phyloP scores from a whole-genome alignment of 2,797 vertebrate genomes.

The Antrozous pallidus region DNA sequence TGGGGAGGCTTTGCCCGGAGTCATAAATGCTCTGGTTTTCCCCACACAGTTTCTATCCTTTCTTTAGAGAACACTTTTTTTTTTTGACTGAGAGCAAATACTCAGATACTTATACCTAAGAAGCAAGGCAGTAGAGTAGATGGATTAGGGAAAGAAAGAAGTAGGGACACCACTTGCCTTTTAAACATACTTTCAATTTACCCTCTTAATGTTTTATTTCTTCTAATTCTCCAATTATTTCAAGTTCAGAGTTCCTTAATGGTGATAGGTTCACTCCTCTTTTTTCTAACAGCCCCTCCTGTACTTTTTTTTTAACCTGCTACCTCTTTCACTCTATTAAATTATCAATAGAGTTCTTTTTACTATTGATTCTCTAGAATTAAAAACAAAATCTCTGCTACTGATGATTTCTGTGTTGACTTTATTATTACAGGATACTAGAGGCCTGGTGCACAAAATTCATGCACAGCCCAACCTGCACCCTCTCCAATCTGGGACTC shows the following conservation, averaged over 20 bases:
- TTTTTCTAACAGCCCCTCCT: background rate
- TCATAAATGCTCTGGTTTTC: background rate
- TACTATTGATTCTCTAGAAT: background rate
- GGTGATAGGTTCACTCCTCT: background rate
- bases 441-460: no score
- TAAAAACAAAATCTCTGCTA: background rate
- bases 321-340: background rate
- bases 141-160: background rate
- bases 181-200: background rate
- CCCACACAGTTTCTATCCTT: background rate
- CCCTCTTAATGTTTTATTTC: background rate
- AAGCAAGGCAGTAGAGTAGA: background rate
- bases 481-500: no score
- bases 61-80: background rate
- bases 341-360: background rate
- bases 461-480: no score
- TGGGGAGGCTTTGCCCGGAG: background rate
- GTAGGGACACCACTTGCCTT: background rate
- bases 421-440: background rate
- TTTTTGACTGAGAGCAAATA: background rate
- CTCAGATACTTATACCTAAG: background rate
- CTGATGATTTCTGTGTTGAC: background rate
- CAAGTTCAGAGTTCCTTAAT: background rate
- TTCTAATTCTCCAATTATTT: background rate
- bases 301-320: background rate